phyloP scores from a whole-genome alignment of 1,140 invertebrate species.

The Stegodyphus mimosarum region DNA sequence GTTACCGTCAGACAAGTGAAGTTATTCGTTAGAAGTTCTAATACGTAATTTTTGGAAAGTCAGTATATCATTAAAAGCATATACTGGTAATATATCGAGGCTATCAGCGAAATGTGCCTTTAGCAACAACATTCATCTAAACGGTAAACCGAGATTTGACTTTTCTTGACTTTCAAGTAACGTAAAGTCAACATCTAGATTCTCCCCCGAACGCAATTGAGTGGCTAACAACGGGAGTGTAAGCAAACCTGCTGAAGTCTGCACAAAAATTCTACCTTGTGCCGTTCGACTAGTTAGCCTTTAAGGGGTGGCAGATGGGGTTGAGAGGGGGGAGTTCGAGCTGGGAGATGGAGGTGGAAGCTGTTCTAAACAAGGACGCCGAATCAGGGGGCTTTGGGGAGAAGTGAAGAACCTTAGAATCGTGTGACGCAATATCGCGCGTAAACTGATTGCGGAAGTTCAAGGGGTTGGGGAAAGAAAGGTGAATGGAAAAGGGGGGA shows the following conservation, averaged over 20 bases:
- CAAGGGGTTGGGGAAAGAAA: neutral
- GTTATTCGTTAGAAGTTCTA: too few relatives aligned
- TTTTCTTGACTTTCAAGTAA: conserved; percentile 9
- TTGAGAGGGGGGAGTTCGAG: neutral
- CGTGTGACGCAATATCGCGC: conserved; percentile 40
- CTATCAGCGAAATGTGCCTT: too few relatives aligned
- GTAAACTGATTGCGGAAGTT: conserved; percentile 54
- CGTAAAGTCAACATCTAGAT: conserved; percentile 19
- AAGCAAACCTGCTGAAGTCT: conserved; percentile 51
- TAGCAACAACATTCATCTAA: too few relatives aligned
- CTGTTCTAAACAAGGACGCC: conserved; percentile 30
- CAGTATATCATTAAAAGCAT: too few relatives aligned
- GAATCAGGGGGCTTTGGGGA: neutral
- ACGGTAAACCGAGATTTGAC: too few relatives aligned
- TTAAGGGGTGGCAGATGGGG: neutral
- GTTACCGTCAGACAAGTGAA: too few relatives aligned
- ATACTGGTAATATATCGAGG: too few relatives aligned
- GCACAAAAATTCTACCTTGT: conserved; percentile 45
- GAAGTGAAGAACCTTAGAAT: conserved; percentile 23
- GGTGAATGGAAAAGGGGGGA: too few relatives aligned
- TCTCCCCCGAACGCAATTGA: conserved; percentile 2
- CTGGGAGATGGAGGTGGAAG: neutral
- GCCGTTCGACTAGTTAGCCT: conserved; percentile 3
- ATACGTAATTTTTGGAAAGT: too few relatives aligned
- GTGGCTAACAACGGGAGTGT: conserved; percentile 35